Evolutionary conservation across 2,888 invertebrate species (phyloP), one percentile per base, ranked within the genome.

Genomic region (Athripsodes cinereus): DNA sequence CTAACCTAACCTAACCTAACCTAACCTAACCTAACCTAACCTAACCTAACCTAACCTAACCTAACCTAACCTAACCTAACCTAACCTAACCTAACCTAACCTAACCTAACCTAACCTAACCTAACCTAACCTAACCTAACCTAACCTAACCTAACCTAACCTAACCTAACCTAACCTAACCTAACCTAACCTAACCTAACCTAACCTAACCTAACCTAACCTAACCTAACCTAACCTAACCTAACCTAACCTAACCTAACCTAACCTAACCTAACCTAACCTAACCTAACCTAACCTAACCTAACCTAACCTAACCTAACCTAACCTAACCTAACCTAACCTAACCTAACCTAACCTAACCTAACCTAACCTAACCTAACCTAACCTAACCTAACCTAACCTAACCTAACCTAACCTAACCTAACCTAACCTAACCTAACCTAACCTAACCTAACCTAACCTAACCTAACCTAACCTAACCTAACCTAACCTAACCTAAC

Each of bases 361-460:
- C 60, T 55, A 61, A 61, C 57, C 58, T 61, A 58, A 52, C 52
- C 52, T 52, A 52, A 52, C 52, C 52, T 52, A 61, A 63, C 61
- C 63, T 59, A 61, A 63, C 61, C 63, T 60, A 63, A 61, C 63
- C 63, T 63, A 63, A 61, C 63, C 63, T 58, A 60, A 61, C 60
- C 60, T 57, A 51, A 53, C 55, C 55, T 54, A 54, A 55, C 54
- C 59, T 54, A 58, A 59, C 58, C 62, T 58, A 60, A 58, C 58
- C 62, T 55, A 60, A 58, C 58, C 62, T 60, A 60, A 60, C 55
- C 62, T 58, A 55, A 60, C 58, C 60, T 58, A 53, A 54, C 58
- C 60, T 58, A 50, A 56, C 58, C 60, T 55, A 53, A 56, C 58
- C 62, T 60, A 55, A 60, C 60, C 60, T 59, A 61, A 61, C 61